Base-by-base conservation (phyloP, 2,888 invertebrate genomes). In the Ochropacha duplaris region DNA sequence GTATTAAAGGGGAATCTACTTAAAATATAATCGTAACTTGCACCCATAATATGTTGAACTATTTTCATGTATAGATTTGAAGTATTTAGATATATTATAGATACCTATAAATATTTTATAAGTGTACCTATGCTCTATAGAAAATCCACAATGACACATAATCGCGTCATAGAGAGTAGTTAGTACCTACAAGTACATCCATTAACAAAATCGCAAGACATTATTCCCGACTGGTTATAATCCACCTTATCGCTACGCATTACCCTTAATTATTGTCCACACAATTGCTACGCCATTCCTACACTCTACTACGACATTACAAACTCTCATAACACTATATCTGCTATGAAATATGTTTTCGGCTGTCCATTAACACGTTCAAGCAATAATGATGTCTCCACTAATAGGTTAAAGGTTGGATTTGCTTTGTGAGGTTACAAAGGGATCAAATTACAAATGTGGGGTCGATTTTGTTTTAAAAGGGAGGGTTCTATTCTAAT, bases 401-500 rank as follows among this genome's bases (percentile, higher is more conserved):
- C 49, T 58, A 58, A 50, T 58, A 59, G 50, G 57, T 71, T 78
- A 84, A 69, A 83, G 81, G 76, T 78, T 80, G 76, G 59, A 78
- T 73, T 86, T 71, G 81, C 70, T n/a, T 9, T 19, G 55, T 72
- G 73, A 57, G 50, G 55, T 56, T 60, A 62, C 62, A 63, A 54
- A 57, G 61, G 63, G 66, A 65, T 61, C 54, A 63, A 71, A 68
- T 68, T 57, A 68, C 69, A 68, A 72, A 67, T 72, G 71, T 73
- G 74, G 84, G 84, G 83, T 81, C 77, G 80, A 81, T 84, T 86
- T 78, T 77, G 77, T 83, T 86, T 88, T 86, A 86, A 90, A 90
- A 84, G 87, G 86, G 88, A 84, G 88, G 88, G 85, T 85, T 87
- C 84, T 89, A 90, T 85, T 87, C 83, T 89, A 90, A 90, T 88